Base-by-base conservation (phyloP, 2,888 invertebrate species). In the Drosophila koepferae region DNA sequence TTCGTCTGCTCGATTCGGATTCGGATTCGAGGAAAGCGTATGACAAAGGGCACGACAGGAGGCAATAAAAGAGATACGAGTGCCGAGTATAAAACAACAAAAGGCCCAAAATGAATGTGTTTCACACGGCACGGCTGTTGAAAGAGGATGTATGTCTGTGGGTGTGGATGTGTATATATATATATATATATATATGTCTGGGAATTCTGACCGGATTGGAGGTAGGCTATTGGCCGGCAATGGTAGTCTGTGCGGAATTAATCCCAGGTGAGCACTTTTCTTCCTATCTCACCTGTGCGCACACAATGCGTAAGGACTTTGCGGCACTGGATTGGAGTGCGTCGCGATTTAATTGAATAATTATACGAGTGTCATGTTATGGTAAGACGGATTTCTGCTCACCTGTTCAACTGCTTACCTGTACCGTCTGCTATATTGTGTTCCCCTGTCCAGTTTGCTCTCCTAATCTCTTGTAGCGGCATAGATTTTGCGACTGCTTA, bases 341-440 rank as follows among this genome's bases (percentile, higher is more conserved):
- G 72, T 62, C 51, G 43, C 63, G 76, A 78, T 86, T 86, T 87
- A 87, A 86, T 86, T 86, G 85, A 87, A 86, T 82, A 82, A 85
- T 85, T 76, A 71, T 63, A 65, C 63, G 71, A 63, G 63, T 74
- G 75, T 67, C 64, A 70, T 63, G 63, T 61, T n/a, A 43, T 51
- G 49, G 40, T 28, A 55, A 71, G 63, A 64, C 38, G 72, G 73
- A 80, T 66, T 77, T 71, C 41, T 60, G 31, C 23, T 55, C 48
- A 63, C 48, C 61, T 20, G 56, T 14, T 43, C 43, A 12, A 16
- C 18, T 18, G 18, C 18, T 38, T 20, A 46, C 18, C 36, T 55
- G 40, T n/a, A 18, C 14, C 31, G 12, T 43, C 31, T 18, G 31
- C 9, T 43, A 31, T 41, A 3, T 18, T 0, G 20, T 58, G 16